Percentiles rank a stretch among this genome's conserved stretches.
These are phyloP conservation scores for Pogona vitticeps DNA, from an alignment of 2,113 vertebrate genomes.

Conservation along the genomic window DNA sequence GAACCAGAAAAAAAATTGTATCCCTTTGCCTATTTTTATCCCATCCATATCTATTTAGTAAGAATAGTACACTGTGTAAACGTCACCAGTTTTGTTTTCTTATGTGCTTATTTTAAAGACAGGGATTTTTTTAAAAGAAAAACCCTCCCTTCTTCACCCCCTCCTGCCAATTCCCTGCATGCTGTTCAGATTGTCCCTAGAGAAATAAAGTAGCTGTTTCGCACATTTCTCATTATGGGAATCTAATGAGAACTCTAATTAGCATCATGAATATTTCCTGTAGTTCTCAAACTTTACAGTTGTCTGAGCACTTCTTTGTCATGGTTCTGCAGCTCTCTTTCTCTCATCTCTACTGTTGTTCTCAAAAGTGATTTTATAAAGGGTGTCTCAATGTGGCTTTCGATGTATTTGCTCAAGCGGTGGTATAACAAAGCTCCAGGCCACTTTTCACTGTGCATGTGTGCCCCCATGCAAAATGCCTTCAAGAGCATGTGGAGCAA, in stretches of 20 bases:
- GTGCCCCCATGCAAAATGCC: neutral
- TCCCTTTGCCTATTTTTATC: neutral
- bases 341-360: constrained; percentile 5
- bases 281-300: constrained; percentile 55
- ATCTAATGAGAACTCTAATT: constrained; percentile 70
- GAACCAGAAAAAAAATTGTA: too few species aligned
- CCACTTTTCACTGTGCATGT: neutral
- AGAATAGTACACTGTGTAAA: constrained; percentile 6
- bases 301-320: constrained; percentile 38
- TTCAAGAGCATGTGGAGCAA: neutral
- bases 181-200: constrained; percentile 55
- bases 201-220: constrained; percentile 62
- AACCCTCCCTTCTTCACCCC: neutral
- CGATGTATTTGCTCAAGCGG: constrained; percentile 29
- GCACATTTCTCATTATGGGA: constrained; percentile 57
- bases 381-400: constrained; percentile 39
- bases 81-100: constrained; percentile 14
- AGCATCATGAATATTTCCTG: constrained; percentile 58
- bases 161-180: constrained; percentile 33
- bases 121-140: constrained; percentile 32
- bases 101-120: constrained; percentile 29
- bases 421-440: neutral
- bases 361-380: constrained; percentile 40
- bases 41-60: neutral
- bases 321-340: constrained; percentile 21